Evolutionary conservation across 2,113 vertebrate genomes (phyloP).

Genomic region (Geococcyx californianus): DNA sequence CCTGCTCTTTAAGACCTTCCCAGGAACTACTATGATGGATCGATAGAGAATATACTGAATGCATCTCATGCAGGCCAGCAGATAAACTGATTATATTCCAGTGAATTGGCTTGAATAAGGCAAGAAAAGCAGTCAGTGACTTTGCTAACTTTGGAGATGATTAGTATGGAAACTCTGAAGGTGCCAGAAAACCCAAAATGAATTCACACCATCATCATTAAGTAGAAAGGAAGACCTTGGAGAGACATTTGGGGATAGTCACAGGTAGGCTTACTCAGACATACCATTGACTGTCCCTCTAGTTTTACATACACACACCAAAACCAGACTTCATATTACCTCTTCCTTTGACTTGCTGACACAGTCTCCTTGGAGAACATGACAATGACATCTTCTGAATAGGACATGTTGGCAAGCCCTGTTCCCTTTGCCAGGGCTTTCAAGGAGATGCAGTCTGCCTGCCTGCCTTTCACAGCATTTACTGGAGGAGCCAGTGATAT

Average conservation of each 20-base stretch:
- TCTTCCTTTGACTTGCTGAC: not conserved
- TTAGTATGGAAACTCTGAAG: not conserved
- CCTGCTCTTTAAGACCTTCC: not conserved
- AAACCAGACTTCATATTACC: not conserved
- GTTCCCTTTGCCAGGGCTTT: not conserved
- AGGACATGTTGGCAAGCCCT: not conserved
- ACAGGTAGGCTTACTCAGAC: not conserved
- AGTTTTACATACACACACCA: not conserved
- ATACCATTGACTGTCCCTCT: not conserved
- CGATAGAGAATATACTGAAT: not conserved
- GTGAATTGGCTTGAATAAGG: not conserved
- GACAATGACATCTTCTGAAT: not conserved
- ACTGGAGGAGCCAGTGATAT: not conserved
- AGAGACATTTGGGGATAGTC: not conserved
- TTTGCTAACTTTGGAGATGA: conserved; percentile 6
- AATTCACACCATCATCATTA: not conserved
- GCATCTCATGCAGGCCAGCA: not conserved
- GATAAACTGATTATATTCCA: not conserved
- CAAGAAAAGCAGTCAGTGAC: not conserved
- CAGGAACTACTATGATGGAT: not conserved
- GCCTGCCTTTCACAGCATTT: not conserved
- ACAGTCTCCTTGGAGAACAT: not conserved
- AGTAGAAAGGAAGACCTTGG: not conserved
- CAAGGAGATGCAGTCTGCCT: not conserved
- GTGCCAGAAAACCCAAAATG: not conserved